Evolutionary conservation across 2,888 invertebrate species (phyloP).

Genomic region (Melitaea athalia): DNA sequence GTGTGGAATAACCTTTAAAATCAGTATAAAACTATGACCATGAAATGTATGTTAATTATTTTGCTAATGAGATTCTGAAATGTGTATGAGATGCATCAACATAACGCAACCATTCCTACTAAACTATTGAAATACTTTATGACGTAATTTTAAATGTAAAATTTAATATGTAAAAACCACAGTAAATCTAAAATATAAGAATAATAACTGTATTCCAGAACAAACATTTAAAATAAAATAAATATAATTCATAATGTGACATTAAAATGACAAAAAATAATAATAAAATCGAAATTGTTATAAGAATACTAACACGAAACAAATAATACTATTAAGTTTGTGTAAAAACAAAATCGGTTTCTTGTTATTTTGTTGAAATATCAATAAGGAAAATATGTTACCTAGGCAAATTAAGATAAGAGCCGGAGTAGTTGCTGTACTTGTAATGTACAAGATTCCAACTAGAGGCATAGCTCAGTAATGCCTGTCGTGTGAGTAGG

Average conservation of each 20-base stretch:
- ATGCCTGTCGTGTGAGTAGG: constrained; percentile 82
- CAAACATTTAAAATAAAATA: no score
- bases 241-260: no score
- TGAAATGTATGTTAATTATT: constrained; percentile 67
- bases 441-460: constrained; percentile 96
- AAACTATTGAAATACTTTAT: constrained; percentile 11
- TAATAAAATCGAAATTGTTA: no score
- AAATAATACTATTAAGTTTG: neutral
- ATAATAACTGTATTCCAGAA: no score
- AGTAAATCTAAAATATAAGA: neutral
- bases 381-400: constrained; percentile 54
- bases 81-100: constrained; percentile 20
- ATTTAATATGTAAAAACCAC: constrained; percentile 8
- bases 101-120: constrained; percentile 12
- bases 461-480: constrained; percentile 90
- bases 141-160: neutral
- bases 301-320: no score
- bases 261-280: no score
- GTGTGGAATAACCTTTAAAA: constrained; percentile 48
- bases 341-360: neutral
- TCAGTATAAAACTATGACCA: constrained; percentile 48
- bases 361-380: neutral
- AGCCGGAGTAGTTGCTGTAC: constrained; percentile 93
- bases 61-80: constrained; percentile 54
- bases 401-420: constrained; percentile 93